Conservation (phyloP, 2,797 vertebrate genomes). For the Anisognathus igniventris region DNA sequence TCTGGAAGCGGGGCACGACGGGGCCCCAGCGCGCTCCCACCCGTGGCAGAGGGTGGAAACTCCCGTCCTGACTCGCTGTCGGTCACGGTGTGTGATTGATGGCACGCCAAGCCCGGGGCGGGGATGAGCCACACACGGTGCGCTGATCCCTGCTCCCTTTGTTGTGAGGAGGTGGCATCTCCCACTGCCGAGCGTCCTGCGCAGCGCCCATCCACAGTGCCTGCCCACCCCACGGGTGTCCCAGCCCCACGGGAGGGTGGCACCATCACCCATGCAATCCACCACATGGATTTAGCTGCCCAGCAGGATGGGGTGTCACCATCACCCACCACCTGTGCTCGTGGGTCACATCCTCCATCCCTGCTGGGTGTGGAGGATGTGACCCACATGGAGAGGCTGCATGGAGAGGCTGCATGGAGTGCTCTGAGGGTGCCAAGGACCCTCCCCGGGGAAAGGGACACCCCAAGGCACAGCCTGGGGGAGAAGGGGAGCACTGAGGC, state of each 20-base stretch:
- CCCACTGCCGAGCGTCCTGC: accelerated
- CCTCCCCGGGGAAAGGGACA: neutral
- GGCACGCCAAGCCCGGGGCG: neutral
- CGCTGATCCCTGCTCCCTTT: neutral
- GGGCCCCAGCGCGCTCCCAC: neutral
- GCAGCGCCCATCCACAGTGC: accelerated
- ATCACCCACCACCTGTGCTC: accelerated
- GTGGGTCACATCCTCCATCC: neutral
- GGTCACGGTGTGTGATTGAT: neutral
- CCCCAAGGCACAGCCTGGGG: neutral
- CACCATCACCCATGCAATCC: no score
- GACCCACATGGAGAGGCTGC: accelerated
- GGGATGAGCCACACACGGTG: neutral
- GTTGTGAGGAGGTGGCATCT: neutral
- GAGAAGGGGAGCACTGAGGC: accelerated
- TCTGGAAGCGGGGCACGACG: neutral
- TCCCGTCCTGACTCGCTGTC: neutral
- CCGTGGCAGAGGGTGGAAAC: neutral
- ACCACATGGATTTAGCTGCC: no score
- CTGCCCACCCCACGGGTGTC: neutral
- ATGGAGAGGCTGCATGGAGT: accelerated
- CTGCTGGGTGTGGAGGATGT: neutral
- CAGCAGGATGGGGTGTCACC: neutral
- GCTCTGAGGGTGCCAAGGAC: neutral
- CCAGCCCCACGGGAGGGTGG: neutral